Evolutionary conservation across 2,113 vertebrate species (phyloP), one percentile per base, ranked within the genome.

Genomic region (Mugil cephalus): DNA sequence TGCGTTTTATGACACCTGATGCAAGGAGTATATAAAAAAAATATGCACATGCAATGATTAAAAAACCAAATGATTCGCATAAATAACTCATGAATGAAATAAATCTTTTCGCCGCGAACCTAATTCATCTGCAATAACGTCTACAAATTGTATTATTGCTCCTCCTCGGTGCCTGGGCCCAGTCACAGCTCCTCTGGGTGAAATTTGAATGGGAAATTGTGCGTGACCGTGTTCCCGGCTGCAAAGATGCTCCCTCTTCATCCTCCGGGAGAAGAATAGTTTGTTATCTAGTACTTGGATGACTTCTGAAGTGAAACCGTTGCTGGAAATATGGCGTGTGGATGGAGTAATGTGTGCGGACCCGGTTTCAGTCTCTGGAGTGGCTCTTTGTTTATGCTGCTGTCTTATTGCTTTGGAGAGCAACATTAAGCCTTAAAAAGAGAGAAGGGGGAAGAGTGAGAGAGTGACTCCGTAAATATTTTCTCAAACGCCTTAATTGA

Each of bases 401-500:
- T 47, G 60, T 76, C 62, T 81, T 51, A 40, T 80, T 64, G 21
- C 75, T 72, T 78, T 1, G 8, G 67, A 77, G 83, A 84, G 72
- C 47, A 65, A 38, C 59, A 15, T 69, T 46, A 19, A 61, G 46
- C 35, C 36, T 78, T 46, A 40, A 53, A 75, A 79, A 52, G 36
- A 64, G 18, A 21, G 43, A 30, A 30, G 24, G 39, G 34, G 38
- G 42, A 55, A 62, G 53, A 60, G 39, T 18, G 58, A 61, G 48
- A 73, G 69, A 54, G 55, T 38, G 64, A 55, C 40, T 79, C 43
- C 2, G 78, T 89, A 91, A 91, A 91, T 89, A 89, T 89, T 88
- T 72, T 86, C 79, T 83, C 51, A 74, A 87, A 84, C 71, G 18
- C 72, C 63, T 82, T 89, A 93, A 91, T 90, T 90, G 64, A 88